Conservation (phyloP, 2,113 vertebrate species). For the Phrynosoma blainvillii region DNA sequence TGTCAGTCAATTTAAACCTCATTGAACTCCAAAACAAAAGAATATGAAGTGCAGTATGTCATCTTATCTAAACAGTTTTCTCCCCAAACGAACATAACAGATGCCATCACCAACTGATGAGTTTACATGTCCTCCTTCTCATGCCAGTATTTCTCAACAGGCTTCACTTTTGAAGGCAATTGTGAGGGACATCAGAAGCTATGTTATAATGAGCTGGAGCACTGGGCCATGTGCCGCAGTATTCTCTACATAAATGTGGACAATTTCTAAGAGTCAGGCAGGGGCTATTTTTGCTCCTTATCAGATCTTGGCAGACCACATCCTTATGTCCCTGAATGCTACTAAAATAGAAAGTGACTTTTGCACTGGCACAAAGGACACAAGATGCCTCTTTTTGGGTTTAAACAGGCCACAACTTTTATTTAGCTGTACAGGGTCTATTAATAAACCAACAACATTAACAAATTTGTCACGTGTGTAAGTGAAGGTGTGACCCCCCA, state of each 20-base stretch:
- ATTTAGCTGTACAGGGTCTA: too few relatives aligned
- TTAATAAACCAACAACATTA: too few relatives aligned
- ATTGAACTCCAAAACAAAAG: slow-evolving; percentile 42
- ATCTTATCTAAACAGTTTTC: slow-evolving; percentile 42
- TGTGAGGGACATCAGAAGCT: neutral
- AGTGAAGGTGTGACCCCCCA: too few relatives aligned
- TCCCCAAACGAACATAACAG: neutral
- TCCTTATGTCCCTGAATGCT: too few relatives aligned
- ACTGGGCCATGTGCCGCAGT: neutral
- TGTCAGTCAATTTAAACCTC: slow-evolving; percentile 44
- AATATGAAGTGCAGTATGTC: slow-evolving; percentile 22
- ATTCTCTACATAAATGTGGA: neutral
- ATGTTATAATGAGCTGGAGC: neutral
- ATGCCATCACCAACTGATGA: neutral
- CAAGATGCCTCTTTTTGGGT: too few relatives aligned
- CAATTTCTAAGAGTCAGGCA: too few relatives aligned
- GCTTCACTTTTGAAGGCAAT: neutral
- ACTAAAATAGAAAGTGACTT: too few relatives aligned
- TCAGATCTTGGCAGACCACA: too few relatives aligned
- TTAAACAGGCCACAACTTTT: too few relatives aligned
- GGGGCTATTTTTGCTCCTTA: too few relatives aligned
- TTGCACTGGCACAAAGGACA: too few relatives aligned
- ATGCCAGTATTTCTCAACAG: neutral
- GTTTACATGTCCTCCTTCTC: slow-evolving; percentile 3
- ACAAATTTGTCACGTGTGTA: too few relatives aligned